These are phyloP conservation scores for Picus viridis DNA, from an alignment of 2,797 vertebrate genomes.

Conservation along the genomic window DNA sequence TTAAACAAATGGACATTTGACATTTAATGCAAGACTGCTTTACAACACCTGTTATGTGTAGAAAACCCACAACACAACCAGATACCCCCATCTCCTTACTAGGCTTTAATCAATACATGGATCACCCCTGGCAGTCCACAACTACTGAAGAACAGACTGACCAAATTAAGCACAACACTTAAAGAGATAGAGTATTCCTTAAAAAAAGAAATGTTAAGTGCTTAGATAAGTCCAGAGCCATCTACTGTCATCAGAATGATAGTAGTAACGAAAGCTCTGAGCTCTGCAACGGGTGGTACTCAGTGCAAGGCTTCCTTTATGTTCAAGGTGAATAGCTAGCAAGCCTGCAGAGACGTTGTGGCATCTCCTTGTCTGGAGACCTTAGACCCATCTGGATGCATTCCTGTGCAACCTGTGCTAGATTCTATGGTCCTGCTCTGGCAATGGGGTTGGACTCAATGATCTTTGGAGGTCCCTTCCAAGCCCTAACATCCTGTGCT, in stretches of 20 bases:
- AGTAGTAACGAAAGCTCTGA: background rate
- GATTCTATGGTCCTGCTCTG: too few relatives aligned
- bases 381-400: too few relatives aligned
- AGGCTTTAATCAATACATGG: background rate
- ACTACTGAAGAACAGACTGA: background rate
- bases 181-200: background rate
- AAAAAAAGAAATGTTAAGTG: background rate
- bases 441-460: too few relatives aligned
- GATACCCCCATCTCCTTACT: background rate
- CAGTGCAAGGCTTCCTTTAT: background rate
- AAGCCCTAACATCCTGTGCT: too few relatives aligned
- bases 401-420: too few relatives aligned
- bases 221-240: too few relatives aligned
- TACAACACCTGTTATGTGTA: background rate
- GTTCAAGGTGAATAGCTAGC: background rate
- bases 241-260: background rate
- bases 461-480: too few relatives aligned
- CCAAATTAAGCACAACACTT: background rate
- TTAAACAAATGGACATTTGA: background rate
- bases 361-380: too few relatives aligned
- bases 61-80: background rate
- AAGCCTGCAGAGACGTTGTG: background rate
- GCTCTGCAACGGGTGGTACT: background rate
- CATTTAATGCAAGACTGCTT: background rate
- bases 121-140: background rate